These are phyloP conservation scores for Rhinophrynus dorsalis DNA, from an alignment of 2,797 vertebrate genomes.

Conservation along the genomic window DNA sequence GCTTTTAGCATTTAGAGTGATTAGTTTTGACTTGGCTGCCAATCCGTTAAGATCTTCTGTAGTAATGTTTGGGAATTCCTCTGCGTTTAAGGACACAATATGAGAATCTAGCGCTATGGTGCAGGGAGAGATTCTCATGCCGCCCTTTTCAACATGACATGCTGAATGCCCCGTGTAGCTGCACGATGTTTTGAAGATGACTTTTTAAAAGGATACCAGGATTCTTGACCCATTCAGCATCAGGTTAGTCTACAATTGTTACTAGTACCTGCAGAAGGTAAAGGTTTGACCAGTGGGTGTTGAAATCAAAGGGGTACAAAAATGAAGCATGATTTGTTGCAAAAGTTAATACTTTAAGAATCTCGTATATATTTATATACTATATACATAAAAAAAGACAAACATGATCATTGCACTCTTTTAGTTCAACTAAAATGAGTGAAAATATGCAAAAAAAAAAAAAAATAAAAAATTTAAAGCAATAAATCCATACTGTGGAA, in stretches of 20 bases:
- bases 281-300: neutral
- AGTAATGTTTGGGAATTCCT: no score
- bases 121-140: no score
- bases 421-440: conserved; percentile 55
- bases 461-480: conserved; percentile 57
- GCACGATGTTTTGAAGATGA: no score
- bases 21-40: no score
- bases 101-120: no score
- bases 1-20: no score
- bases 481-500: conserved; percentile 71
- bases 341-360: conserved; percentile 40
- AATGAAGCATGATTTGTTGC: conserved; percentile 54
- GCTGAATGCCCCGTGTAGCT: no score
- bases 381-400: conserved; percentile 48
- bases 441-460: conserved; percentile 25
- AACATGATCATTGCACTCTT: conserved; percentile 52
- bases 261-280: conserved; percentile 5
- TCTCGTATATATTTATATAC: conserved; percentile 43
- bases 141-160: no score
- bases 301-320: conserved; percentile 26
- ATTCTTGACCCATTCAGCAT: neutral
- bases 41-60: no score
- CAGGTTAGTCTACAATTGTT: neutral
- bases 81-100: no score
- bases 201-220: no score